Base-by-base conservation (phyloP, 2,113 vertebrate species). In the Chascanopsetta lugubris region DNA sequence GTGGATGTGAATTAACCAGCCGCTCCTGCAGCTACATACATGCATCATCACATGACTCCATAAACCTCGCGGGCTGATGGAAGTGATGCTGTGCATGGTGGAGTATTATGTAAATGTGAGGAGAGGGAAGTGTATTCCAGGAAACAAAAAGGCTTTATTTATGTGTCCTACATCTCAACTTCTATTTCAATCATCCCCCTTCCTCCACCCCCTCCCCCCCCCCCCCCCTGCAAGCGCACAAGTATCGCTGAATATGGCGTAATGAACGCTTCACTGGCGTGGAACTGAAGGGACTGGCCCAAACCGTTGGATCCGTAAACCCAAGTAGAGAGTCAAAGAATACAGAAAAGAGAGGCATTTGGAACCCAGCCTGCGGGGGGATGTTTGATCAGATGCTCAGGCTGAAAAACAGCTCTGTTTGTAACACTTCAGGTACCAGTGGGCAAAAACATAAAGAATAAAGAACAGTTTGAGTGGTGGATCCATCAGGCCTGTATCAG, bases 141-240 rank as follows among this genome's bases (percentile, higher is more conserved):
- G 66, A 25, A 45, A 47, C 61, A 56, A 80, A 80, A 79, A 88
- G 77, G 20, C 72, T 87, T 75, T 88, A 82, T 88, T 88, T 89
- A 78, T 83, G 72, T 86, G 82, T 89, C 84, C 84, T 82, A 84
- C 85, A 86, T 88, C 87, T 88, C 86, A 78, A 83, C 82, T 87
- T 85, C 85, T 81, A 84, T 89, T 88, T 90, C 86, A 88, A 89
- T 87, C 86, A 89, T 46, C 60, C 66, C 29, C 2, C 42, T 56
- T 34, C 26, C 53, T 49, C n/a, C 18, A 26, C 21, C 48, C 2
- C 40, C 32, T 45, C 66, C 29, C 2, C 42, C 59, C 42, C 26
- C 53, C 55, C n/a, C 18, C 34, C 49, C n/a, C 18, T 32, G n/a
- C 45, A 36, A 22, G 51, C 51, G 36, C 12, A 36, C 32, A 38